Evolutionary conservation across 2,888 invertebrate genomes (phyloP).

Genomic region (Theodoxus fluviatilis): DNA sequence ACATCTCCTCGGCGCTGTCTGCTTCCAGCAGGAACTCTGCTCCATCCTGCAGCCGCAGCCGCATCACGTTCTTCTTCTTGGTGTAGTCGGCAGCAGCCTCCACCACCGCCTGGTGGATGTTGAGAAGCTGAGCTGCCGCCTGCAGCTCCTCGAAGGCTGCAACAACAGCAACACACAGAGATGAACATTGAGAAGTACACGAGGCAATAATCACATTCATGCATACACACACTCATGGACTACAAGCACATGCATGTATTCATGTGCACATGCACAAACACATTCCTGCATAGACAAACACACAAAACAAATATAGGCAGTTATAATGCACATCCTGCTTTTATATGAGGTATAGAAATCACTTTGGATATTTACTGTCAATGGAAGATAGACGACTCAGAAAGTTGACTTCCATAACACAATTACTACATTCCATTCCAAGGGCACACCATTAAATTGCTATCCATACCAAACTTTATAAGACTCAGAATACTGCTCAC

Average conservation of each 20-base stretch:
- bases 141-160: slow-evolving; percentile 84
- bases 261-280: too few species aligned
- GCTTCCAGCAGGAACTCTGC: slow-evolving; percentile 92
- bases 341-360: too few species aligned
- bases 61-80: slow-evolving; percentile 81
- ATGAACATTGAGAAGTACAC: not conserved
- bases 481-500: too few species aligned
- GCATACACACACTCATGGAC: not conserved
- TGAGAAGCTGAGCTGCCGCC: slow-evolving; percentile 86
- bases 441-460: too few species aligned
- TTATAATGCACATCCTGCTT: not conserved
- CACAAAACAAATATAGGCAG: slow-evolving; percentile 1
- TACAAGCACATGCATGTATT: too few species aligned
- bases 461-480: too few species aligned
- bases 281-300: too few species aligned
- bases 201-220: too few species aligned
- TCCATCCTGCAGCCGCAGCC: slow-evolving; percentile 85
- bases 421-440: too few species aligned
- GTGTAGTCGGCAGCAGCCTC: slow-evolving; percentile 91
- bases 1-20: slow-evolving; percentile 76
- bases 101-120: slow-evolving; percentile 79
- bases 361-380: too few species aligned
- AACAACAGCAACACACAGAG: slow-evolving; percentile 17
- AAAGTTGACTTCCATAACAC: too few species aligned
- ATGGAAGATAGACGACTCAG: too few species aligned